Base-by-base conservation (phyloP, 2,113 vertebrate species). In the Aix galericulata region DNA sequence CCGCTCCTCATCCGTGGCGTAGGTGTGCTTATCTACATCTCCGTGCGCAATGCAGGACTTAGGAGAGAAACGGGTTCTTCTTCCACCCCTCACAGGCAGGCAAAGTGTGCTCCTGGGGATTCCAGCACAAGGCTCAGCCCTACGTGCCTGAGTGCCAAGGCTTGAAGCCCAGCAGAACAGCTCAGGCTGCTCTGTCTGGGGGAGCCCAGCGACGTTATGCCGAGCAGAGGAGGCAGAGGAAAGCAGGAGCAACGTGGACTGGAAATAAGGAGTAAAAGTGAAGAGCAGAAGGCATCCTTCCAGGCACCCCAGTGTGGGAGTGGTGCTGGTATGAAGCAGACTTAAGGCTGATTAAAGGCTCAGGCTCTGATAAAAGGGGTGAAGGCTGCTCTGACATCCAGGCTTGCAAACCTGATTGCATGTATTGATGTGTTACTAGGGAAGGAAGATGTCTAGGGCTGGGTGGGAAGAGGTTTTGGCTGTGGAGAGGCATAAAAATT, bases 31-130 rank as follows among this genome's bases (percentile, higher is more conserved):
- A 8, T 25, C 58, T 53, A 62, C 63, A 29, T 63, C 72, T 17
- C 59, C 31, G 32, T 31, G 62, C 67, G 58, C 58, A 29, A 2
- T 1, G 40, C 9, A 14, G 25, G 76, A 12, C 75, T 48, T 13
- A 25, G 66, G 52, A 63, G 56, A 79, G 76, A 58, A 75, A 29
- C 0, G 0, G 17, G 7, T 48, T 7, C 3, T 16, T 48, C 17
- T 48, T 71, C 52, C 22, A 38, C 32, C 10, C 9, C 38, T 50
- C 22, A 1, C 40, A 29, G 31, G 18, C 58, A 42, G 8, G 17
- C 66, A 8, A 9, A 86, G 13, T 29, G 5, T 25, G 20, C 13
- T 48, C 58, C 46, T 82, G 21, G 27, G 62, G n/a, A 6, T 5
- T n/a, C 59, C 1, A 13, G 8, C 38, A 36, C 31, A 22, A 11